phyloP scores from a whole-genome alignment of 2,113 vertebrate genomes.

The Irena cyanogastra region DNA sequence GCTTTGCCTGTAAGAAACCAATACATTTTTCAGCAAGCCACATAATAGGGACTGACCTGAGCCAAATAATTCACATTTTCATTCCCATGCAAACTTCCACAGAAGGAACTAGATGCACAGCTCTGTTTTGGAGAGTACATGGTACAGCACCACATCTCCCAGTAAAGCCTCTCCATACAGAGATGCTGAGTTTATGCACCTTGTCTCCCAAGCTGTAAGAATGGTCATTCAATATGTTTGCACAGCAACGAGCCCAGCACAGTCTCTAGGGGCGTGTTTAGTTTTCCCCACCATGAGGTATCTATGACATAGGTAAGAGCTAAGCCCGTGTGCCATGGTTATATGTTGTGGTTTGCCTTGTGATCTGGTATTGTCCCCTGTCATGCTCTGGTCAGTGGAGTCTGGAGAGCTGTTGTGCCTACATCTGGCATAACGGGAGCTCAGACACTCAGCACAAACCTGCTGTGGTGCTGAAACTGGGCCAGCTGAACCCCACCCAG shows the following conservation, averaged over 20 bases:
- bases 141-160: neutral
- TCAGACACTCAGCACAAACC: neutral
- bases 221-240: neutral
- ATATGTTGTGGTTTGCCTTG: neutral
- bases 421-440: neutral
- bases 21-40: conserved; percentile 30
- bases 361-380: neutral
- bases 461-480: neutral
- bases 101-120: neutral
- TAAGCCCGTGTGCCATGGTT: neutral
- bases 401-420: neutral
- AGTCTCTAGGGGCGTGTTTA: neutral
- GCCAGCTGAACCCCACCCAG: neutral
- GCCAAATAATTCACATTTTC: conserved; percentile 25
- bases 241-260: neutral
- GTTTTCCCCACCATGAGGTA: neutral
- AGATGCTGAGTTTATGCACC: neutral
- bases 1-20: conserved; percentile 31
- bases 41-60: neutral
- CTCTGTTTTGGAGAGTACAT: neutral
- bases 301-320: neutral
- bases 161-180: neutral
- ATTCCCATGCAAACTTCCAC: neutral
- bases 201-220: neutral
- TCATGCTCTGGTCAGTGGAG: neutral